These are phyloP conservation scores for Tachysurus vachellii DNA, from an alignment of 2,113 vertebrate genomes.

Conservation along the genomic window DNA sequence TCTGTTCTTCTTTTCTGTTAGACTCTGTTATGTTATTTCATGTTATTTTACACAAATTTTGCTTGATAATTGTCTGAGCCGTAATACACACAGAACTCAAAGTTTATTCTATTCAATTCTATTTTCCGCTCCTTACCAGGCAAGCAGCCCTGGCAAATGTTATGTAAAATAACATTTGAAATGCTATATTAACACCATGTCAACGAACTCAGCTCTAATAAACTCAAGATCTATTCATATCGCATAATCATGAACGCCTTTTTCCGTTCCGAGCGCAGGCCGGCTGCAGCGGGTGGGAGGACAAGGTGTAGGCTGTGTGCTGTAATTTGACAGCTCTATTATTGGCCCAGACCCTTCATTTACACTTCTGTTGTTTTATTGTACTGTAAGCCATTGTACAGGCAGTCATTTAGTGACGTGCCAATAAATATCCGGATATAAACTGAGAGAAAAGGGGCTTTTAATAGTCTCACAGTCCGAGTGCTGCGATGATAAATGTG, in stretches of 20 bases:
- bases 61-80: not conserved
- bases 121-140: not conserved
- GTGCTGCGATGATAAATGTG: constrained; percentile 17
- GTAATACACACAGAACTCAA: not conserved
- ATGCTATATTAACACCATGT: constrained; percentile 2
- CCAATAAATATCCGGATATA: constrained; percentile 12
- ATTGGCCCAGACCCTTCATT: constrained; percentile 29
- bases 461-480: not conserved
- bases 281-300: constrained; percentile 23
- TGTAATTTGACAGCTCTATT: constrained; percentile 38
- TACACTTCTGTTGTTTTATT: constrained; percentile 29
- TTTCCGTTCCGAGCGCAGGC: constrained; percentile 6
- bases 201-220: not conserved
- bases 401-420: not conserved
- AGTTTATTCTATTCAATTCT: not conserved
- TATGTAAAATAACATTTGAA: not conserved
- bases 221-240: not conserved
- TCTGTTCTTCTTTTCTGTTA: not conserved
- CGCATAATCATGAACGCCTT: not conserved
- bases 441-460: constrained; percentile 5
- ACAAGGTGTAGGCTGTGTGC: constrained; percentile 7
- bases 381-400: constrained; percentile 25
- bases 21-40: not conserved
- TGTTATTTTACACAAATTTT: not conserved
- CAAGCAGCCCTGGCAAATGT: not conserved